Evolutionary conservation across 2,113 vertebrate species (phyloP), one percentile per base, ranked within the genome.

Genomic region (Dissostichus mawsoni): DNA sequence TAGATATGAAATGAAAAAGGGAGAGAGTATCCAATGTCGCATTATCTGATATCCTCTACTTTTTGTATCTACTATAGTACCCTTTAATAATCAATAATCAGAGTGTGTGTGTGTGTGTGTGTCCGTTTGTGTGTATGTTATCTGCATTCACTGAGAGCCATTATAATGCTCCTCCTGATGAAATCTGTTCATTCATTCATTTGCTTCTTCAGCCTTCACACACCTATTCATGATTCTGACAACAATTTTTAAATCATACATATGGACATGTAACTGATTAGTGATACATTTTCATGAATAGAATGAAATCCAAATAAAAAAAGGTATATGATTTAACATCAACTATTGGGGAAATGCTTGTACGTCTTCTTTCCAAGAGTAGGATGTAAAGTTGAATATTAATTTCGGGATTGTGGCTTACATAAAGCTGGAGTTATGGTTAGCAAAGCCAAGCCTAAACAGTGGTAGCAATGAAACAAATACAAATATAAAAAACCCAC

Each of bases 171-270:
- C 58, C 65, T 57, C 20, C 20, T 65, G 70, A 71, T 75, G 25
- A 74, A 76, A 67, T 86, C 67, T 74, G 23, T 67, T 66, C 47
- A 52, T 81, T 73, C 67, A 65, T 79, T 63, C 14, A 53, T 61
- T 29, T 66, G 25, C 56, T 44, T 56, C 11, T 65, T 65, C 45
- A 44, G 23, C 45, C 48, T 6, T 58, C 69, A 44, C 52, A 20
- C 8, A 56, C 10, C 3, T 29, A 29, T 29, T 29, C 3, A 29
- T 29, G 29, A 29, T 29, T 29, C 29, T 4, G 29, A 29, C 29
- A 29, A 29, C 3, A 0, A 25, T 25, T 25, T 29, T 29, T 29
- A 4, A 29, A 29, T 29, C 29, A 29, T 29, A 29, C 29, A 29
- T 29, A 25, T 25, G 25, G 25, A 25, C 25, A 25, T 25, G 25